Base-by-base conservation (phyloP, 2,888 invertebrate genomes). In the Baccha elongata region DNA sequence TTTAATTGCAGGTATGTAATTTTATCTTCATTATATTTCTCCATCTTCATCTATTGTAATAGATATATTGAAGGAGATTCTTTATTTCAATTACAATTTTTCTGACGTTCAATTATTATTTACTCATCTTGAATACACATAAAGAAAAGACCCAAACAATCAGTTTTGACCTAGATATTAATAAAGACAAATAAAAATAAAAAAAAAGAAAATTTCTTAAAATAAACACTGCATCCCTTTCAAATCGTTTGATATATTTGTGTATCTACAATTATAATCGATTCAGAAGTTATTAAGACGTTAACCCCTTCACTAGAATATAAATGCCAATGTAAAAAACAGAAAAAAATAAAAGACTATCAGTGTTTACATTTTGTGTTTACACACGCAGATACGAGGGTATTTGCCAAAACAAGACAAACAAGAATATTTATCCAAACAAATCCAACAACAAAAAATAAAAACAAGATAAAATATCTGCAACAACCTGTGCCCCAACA, bases 401-500 rank as follows among this genome's bases (percentile, higher is more conserved):
- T 29, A 44, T 55, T 40, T 44, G 42, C 29, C 5, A 26, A 48
- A 44, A 29, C 60, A 50, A 74, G 42, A 23, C 15, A 35, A 35
- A 50, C 37, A 50, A 32, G 23, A 48, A 19, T 32, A 6, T 52
- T 35, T 52, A 67, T 58, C 64, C 35, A 74, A 68, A 46, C 23
- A 68, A 67, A 42, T 23, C 10, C 19, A 15, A n/a, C n/a, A 19
- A 19, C 3, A 55, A 29, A 15, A 68, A 37, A 3, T 1, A 40
- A n/a, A 60, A n/a, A n/a, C n/a, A n/a, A 29, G 29, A 60, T 52
- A 68, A 15, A 35, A 68, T 60, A 44, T 60, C 58, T 60, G 26
- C 26, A 62, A 21, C 68, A 62, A 76, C 76, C 71, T 65, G 71
- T 58, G 42, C 21, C 37, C 55, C 58, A 58, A 65, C 64, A 40